Conservation (phyloP, 2,888 invertebrate species). For the Ceramica pisi region DNA sequence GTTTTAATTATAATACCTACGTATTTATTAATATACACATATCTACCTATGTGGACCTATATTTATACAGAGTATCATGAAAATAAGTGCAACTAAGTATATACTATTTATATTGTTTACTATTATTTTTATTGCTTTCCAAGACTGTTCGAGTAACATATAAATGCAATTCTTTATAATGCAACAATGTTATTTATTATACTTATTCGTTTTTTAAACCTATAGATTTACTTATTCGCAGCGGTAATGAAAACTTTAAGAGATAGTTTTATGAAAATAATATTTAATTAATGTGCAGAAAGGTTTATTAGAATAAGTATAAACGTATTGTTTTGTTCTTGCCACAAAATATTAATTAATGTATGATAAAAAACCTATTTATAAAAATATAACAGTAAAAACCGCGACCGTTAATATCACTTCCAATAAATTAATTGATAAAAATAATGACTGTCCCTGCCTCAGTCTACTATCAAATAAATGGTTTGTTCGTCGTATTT, state of each 20-base stretch:
- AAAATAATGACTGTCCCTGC: constrained; percentile 13
- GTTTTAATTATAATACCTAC: constrained; percentile 3
- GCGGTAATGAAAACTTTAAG: not conserved
- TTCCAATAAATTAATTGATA: constrained; percentile 5
- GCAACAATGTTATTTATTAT: not conserved
- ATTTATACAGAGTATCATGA: not conserved
- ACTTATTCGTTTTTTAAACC: not conserved
- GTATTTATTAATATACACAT: not conserved
- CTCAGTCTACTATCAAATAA: not conserved
- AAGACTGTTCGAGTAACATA: constrained; percentile 1
- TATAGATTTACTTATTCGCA: constrained; percentile 15
- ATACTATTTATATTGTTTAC: too few relatives aligned
- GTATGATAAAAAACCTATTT: constrained; percentile 6
- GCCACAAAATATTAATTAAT: constrained; percentile 44
- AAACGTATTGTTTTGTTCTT: constrained; percentile 32
- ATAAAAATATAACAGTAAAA: not conserved
- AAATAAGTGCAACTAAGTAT: not conserved
- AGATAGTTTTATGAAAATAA: not conserved
- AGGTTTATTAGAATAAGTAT: constrained; percentile 8
- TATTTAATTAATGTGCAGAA: not conserved
- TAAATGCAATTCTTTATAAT: not conserved
- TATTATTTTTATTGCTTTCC: not conserved
- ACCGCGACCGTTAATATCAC: not conserved
- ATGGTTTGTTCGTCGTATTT: constrained; percentile 6
- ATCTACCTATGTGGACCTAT: not conserved